Evolutionary conservation across 1,140 invertebrate genomes (phyloP), one percentile per base, ranked within the genome.

Genomic region (Oryzaephilus surinamensis): DNA sequence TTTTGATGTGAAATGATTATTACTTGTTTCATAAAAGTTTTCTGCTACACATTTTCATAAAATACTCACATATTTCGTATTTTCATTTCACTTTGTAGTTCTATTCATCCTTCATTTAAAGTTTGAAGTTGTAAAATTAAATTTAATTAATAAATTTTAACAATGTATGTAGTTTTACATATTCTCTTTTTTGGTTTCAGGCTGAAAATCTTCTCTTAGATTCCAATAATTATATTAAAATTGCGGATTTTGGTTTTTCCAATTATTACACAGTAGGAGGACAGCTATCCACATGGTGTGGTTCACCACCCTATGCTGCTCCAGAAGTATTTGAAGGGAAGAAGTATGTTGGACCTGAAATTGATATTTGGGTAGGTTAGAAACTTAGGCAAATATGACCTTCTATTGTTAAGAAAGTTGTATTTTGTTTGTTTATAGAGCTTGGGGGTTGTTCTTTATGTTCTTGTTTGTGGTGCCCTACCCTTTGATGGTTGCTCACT

Each of bases 321-420:
- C 94, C 94, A 12, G 94, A 98, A 73, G 78, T 98, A 29, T 96
- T 98, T 67, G 88, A 96, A 64, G 94, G 93, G 32, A 90, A 90
- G 58, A 81, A 90, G 58, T 98, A 98, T 58, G 89, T 93, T 52
- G 93, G 93, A 7, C 90, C 91, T 18, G 86, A 93, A 71, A 93
- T 94, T 42, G 94, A 97, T 70, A 87, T 98, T 61, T 98, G 94
- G 94, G 90, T 93, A 73, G 60, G 55, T 49, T n/a, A n/a, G n/a
- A n/a, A 23, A 23, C 6, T 23, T 6, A 6, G 6, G 0, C 8
- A 10, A 24, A 7, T 24, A 24, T n/a, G 11, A n/a, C 23, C 4
- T 11, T 10, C 10, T 24, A 11, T n/a, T 1, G 8, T 6, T 3
- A 24, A 24, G 8, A 6, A 6, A n/a, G 8, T 24, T 24, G 4